Base-by-base conservation (phyloP, 1,140 invertebrate species). In the Lycorma delicatula region DNA sequence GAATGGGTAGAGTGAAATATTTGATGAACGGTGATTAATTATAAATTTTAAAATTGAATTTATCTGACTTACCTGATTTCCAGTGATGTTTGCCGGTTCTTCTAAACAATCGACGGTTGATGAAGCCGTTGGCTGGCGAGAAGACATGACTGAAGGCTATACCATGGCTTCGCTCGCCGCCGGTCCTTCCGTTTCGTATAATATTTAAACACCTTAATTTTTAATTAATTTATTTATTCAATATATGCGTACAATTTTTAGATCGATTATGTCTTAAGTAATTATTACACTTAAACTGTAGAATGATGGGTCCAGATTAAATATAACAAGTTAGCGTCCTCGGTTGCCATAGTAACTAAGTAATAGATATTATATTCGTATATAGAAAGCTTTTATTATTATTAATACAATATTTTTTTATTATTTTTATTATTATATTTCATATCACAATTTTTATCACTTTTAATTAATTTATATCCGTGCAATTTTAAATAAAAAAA, bases 111-210 rank as follows among this genome's bases (percentile, higher is more conserved):
- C 16, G 41, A 44, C 41, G 23, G 41, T 44, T 22, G 41, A 20
- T 44, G 41, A 44, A 22, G 41, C 41, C 41, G 41, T 20, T 44
- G 41, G 41, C 23, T 44, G 41, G 41, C 41, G 41, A 44, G 41
- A 44, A 44, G 41, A 44, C 41, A 44, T 44, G 41, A 22, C 41
- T 44, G n/a, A 20, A 16, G 41, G n/a, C 41, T 44, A 44, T 44
- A 44, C 41, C 41, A 44, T 44, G 41, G 41, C 41, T 16, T 22
- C 18, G 41, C n/a, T n/a, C n/a, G n/a, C n/a, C n/a, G 23, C n/a
- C 41, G 18, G 41, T 16, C 16, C 41, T 44, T 16, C 41, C 6
- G 41, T 16, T 16, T 44, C 31, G 9, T 9, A n/a, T n/a, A 34
- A 34, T n/a, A n/a, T 34, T n/a, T n/a, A n/a, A 9, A 16, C 13